A percentile compares a stretch with the other conserved stretches of the same genome.
Conservation (phyloP, 37 sponge, comb jelly and placozoan genomes). For the Halichondria panicea region DNA sequence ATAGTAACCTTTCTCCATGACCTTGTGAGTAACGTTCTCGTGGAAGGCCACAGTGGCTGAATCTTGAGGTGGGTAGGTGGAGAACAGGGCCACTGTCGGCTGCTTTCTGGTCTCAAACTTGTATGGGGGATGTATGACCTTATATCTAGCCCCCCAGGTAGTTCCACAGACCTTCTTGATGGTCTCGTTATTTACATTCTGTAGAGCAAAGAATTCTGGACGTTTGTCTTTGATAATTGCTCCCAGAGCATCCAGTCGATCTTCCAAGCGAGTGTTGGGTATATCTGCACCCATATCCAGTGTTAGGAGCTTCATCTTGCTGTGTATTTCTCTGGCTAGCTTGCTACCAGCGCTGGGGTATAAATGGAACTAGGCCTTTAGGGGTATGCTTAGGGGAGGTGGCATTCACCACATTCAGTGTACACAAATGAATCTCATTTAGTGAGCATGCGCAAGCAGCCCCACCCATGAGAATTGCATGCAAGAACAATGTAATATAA, state of each 20-base stretch:
- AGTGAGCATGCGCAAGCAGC: too few species aligned
- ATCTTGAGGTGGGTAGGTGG: conserved; percentile 65
- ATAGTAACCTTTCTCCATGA: conserved; percentile 47
- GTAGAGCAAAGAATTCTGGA: conserved; percentile 77
- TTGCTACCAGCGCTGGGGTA: too few species aligned
- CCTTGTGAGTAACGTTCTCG: conserved; percentile 24
- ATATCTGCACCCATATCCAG: conserved; percentile 32
- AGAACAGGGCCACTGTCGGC: conserved; percentile 54
- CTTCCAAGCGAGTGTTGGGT: background rate
- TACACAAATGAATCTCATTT: too few species aligned
- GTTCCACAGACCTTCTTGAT: conserved; percentile 43
- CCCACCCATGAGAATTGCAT: too few species aligned
- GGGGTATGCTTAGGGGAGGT: too few species aligned
- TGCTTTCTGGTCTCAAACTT: conserved; percentile 65
- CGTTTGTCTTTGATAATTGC: conserved; percentile 43
- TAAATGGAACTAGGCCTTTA: too few species aligned
- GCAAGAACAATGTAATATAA: too few species aligned
- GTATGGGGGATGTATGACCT: conserved; percentile 41
- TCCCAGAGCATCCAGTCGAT: conserved; percentile 64
- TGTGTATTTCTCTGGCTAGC: too few species aligned
- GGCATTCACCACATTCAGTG: too few species aligned
- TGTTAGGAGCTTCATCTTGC: conserved; percentile 72
- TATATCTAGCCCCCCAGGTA: conserved; percentile 64
- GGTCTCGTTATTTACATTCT: conserved; percentile 58
- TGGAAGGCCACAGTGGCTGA: conserved; percentile 7